Conservation (phyloP, 1,140 invertebrate genomes). For the Drosophila saltans region DNA sequence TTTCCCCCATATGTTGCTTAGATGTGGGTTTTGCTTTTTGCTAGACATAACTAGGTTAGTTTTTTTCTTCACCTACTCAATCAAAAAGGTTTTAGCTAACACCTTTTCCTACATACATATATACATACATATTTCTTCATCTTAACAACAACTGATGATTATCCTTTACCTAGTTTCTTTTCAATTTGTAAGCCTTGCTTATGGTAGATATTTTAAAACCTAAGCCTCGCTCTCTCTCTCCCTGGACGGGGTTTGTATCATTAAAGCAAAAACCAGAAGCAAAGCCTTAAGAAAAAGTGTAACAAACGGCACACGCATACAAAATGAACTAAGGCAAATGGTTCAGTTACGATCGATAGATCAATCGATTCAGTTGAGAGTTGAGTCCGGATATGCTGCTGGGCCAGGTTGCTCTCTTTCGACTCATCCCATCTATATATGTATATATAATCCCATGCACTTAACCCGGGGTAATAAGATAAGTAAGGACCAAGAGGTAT, state of each 20-base stretch:
- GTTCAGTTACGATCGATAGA: not conserved
- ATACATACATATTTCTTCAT: not conserved
- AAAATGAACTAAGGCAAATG: constrained; percentile 32
- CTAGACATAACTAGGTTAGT: not conserved
- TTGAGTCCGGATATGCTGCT: constrained; percentile 18
- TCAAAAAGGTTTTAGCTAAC: not conserved
- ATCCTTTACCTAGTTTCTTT: not conserved
- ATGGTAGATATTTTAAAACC: constrained; percentile 34
- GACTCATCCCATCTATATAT: constrained; percentile 37
- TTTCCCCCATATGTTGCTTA: not conserved
- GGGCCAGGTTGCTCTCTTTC: constrained; percentile 76
- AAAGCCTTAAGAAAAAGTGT: constrained; percentile 70
- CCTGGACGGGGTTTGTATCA: constrained; percentile 67
- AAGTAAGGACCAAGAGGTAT: constrained; percentile 57
- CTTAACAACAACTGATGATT: not conserved
- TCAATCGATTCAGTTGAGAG: not conserved
- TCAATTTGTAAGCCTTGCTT: constrained; percentile 52
- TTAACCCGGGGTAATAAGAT: constrained; percentile 79
- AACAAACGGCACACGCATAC: constrained; percentile 73
- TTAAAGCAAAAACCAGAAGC: constrained; percentile 62
- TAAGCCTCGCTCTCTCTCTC: constrained; percentile 17
- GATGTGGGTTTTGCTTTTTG: constrained; percentile 3
- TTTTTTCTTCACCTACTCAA: not conserved
- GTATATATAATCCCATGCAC: constrained; percentile 63
- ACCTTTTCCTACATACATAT: not conserved